phyloP scores from a whole-genome alignment of 2,888 invertebrate genomes.

The Cordilura impudica region DNA sequence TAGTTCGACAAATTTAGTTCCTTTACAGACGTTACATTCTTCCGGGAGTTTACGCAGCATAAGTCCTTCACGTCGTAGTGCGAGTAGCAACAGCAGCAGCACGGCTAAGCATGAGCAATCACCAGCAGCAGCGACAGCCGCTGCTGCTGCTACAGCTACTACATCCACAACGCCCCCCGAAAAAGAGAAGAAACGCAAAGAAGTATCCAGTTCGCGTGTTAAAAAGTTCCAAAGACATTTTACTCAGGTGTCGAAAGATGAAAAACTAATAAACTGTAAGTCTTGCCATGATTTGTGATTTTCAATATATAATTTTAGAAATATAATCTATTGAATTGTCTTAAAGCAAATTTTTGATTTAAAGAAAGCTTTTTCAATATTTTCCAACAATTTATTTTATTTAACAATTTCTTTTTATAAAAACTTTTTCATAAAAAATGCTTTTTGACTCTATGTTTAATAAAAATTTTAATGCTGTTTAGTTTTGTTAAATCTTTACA shows the following conservation, averaged over 20 bases:
- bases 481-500: too few relatives aligned
- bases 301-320: too few relatives aligned
- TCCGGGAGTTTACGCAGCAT: conserved; percentile 71
- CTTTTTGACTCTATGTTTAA: too few relatives aligned
- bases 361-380: too few relatives aligned
- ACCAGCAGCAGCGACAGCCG: conserved; percentile 60
- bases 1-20: conserved; percentile 66
- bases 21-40: conserved; percentile 67
- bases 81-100: conserved; percentile 65
- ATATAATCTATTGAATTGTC: too few relatives aligned
- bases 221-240: conserved; percentile 94
- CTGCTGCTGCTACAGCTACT: conserved; percentile 60
- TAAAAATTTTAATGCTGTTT: too few relatives aligned
- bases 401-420: too few relatives aligned
- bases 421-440: too few relatives aligned
- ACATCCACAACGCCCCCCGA: conserved; percentile 66
- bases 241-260: conserved; percentile 89
- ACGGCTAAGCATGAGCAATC: conserved; percentile 71
- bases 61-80: conserved; percentile 69
- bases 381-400: too few relatives aligned
- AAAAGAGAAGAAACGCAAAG: conserved; percentile 77
- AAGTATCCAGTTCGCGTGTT: conserved; percentile 81
- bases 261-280: conserved; percentile 91
- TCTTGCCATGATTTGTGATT: conserved; percentile 62
- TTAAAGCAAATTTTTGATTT: too few relatives aligned